Conservation (phyloP, 2,888 invertebrate genomes). For the Volucella inflata region DNA sequence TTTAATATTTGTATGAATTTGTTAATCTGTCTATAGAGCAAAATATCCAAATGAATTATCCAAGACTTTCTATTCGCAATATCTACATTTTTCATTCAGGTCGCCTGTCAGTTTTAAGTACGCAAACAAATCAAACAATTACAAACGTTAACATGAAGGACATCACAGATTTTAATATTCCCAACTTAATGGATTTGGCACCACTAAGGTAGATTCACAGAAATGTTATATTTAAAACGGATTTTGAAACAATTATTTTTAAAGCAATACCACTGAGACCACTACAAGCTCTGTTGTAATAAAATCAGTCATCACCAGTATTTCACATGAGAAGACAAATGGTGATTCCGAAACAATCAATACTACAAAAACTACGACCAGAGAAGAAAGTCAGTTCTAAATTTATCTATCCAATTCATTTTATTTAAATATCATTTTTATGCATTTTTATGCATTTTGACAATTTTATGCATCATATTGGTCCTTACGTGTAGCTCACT, state of each 20-base stretch:
- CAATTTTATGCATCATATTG: slow-evolving; percentile 55
- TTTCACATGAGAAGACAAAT: slow-evolving; percentile 82
- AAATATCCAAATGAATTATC: not conserved
- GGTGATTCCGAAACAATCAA: slow-evolving; percentile 81
- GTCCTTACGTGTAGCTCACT: slow-evolving; percentile 51
- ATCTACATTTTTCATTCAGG: slow-evolving; percentile 77
- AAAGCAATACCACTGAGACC: slow-evolving; percentile 82
- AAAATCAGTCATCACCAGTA: slow-evolving; percentile 83
- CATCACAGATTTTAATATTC: slow-evolving; percentile 81
- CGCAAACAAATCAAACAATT: slow-evolving; percentile 82
- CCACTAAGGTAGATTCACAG: slow-evolving; percentile 79
- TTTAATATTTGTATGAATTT: too few species aligned
- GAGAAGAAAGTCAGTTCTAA: slow-evolving; percentile 83
- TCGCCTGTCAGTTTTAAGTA: slow-evolving; percentile 83
- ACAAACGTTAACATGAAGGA: slow-evolving; percentile 82
- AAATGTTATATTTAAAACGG: not conserved
- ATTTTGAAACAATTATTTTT: not conserved
- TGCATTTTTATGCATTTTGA: slow-evolving; percentile 55
- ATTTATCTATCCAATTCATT: slow-evolving; percentile 33
- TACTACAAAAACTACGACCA: slow-evolving; percentile 80
- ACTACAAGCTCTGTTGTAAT: slow-evolving; percentile 83
- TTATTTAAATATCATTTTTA: slow-evolving; percentile 64
- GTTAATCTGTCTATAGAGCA: too few species aligned
- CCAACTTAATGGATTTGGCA: slow-evolving; percentile 81
- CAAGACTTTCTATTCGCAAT: not conserved